Evolutionary conservation across 2,888 invertebrate genomes (phyloP).

Genomic region (Drosophila setosimentum): DNA sequence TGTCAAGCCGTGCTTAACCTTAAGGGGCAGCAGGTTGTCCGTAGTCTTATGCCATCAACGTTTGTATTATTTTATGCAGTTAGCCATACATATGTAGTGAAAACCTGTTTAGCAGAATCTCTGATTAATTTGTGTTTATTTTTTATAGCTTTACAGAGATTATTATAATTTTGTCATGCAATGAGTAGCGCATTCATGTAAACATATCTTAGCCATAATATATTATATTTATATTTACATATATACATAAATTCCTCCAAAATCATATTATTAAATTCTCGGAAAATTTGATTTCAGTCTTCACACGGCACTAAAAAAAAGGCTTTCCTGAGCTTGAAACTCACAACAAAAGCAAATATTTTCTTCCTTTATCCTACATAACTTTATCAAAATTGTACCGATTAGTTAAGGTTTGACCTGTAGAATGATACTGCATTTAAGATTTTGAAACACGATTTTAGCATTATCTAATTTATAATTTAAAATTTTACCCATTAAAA

Average conservation of each 20-base stretch:
- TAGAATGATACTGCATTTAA: not conserved
- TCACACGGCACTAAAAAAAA: not conserved
- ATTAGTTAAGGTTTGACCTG: not conserved
- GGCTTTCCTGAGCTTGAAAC: not conserved
- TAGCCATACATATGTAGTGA: not conserved
- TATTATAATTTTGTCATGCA: not conserved
- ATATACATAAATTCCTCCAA: too few species aligned
- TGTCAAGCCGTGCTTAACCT: slow-evolving; percentile 9
- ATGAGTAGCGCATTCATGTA: not conserved
- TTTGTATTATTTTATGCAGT: slow-evolving; percentile 12
- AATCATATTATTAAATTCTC: too few species aligned
- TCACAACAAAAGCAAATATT: not conserved
- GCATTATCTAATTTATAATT: not conserved
- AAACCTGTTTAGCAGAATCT: not conserved
- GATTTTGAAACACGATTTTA: not conserved
- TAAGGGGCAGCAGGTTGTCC: slow-evolving; percentile 5
- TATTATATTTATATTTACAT: too few species aligned
- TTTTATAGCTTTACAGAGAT: not conserved
- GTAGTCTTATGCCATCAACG: not conserved
- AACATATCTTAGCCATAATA: too few species aligned
- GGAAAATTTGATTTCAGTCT: not conserved
- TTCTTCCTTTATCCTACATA: rapidly evolving
- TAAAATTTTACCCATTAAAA: not conserved
- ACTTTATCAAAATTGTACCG: not conserved
- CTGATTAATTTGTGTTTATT: not conserved